Conservation (phyloP, 1,140 invertebrate species). For the Vanessa atalanta region DNA sequence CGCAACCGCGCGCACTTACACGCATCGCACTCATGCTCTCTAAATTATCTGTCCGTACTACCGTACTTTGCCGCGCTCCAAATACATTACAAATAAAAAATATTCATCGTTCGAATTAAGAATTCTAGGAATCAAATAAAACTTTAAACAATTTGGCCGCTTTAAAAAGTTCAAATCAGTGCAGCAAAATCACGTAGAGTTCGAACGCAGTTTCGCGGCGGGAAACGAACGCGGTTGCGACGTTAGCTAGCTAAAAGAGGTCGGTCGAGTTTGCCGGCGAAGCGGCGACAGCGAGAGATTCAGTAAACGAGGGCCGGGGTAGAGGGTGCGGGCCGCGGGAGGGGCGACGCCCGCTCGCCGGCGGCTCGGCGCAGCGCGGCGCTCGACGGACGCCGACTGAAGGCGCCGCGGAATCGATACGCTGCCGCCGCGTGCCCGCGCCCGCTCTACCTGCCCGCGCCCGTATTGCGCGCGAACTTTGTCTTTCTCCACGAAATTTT, state of each 20-base stretch:
- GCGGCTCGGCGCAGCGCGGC: slow-evolving; percentile 75
- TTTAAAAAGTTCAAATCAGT: slow-evolving; percentile 30
- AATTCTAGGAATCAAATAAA: background rate
- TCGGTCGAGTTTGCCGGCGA: slow-evolving; percentile 79
- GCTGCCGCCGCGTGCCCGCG: slow-evolving; percentile 65
- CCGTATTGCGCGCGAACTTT: slow-evolving; percentile 80
- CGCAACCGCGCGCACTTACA: slow-evolving; percentile 51
- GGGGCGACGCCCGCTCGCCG: slow-evolving; percentile 72
- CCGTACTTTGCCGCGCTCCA: slow-evolving; percentile 16
- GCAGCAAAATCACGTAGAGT: slow-evolving; percentile 45
- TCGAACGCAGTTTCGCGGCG: slow-evolving; percentile 73
- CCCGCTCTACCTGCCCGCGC: slow-evolving; percentile 70
- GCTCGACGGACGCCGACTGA: slow-evolving; percentile 78
- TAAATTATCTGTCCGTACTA: slow-evolving; percentile 21
- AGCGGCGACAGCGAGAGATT: slow-evolving; percentile 70
- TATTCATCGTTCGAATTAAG: background rate
- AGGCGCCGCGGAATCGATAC: slow-evolving; percentile 74
- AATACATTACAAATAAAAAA: slow-evolving; percentile 35
- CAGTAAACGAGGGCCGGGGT: slow-evolving; percentile 46
- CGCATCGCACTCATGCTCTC: slow-evolving; percentile 54
- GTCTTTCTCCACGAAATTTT: slow-evolving; percentile 78
- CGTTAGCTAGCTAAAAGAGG: slow-evolving; percentile 77
- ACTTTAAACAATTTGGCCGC: slow-evolving; percentile 24
- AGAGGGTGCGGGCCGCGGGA: slow-evolving; percentile 57
- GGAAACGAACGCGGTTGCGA: slow-evolving; percentile 71